Percentiles rank a stretch among this genome's conserved stretches.
These are phyloP conservation scores for Biston stratarius DNA, from an alignment of 2,888 invertebrate genomes.

Conservation along the genomic window DNA sequence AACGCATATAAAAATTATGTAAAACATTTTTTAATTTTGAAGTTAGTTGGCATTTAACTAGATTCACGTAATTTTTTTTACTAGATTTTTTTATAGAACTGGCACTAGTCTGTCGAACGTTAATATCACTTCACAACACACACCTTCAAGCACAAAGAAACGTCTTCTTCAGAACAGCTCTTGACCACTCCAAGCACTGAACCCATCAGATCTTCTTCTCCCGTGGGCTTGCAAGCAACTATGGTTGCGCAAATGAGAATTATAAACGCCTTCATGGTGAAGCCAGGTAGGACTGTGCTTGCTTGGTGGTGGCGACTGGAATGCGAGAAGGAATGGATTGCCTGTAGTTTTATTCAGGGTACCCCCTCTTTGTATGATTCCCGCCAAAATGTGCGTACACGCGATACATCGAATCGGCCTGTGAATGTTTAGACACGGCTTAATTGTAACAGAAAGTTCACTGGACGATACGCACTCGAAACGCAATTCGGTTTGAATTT, in stretches of 20 bases:
- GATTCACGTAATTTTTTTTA: no score
- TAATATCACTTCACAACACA: constrained; percentile 56
- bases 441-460: constrained; percentile 18
- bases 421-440: constrained; percentile 61
- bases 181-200: constrained; percentile 89
- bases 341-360: constrained; percentile 77
- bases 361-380: constrained; percentile 68
- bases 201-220: constrained; percentile 85
- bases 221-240: constrained; percentile 78
- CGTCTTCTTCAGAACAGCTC: constrained; percentile 89
- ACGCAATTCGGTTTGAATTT: background rate
- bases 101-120: background rate
- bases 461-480: background rate
- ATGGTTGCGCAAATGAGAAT: constrained; percentile 82
- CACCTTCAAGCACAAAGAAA: constrained; percentile 92
- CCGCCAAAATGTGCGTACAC: constrained; percentile 64
- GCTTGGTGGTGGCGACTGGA: constrained; percentile 68
- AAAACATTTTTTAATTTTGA: no score
- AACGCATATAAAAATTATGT: no score
- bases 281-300: constrained; percentile 24
- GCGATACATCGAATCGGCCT: constrained; percentile 49
- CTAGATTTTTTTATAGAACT: background rate
- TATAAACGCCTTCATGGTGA: constrained; percentile 78
- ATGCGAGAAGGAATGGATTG: constrained; percentile 70
- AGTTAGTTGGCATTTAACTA: no score